A percentile compares a stretch with the other conserved stretches of the same genome.
phyloP scores from a whole-genome alignment of 2,113 vertebrate genomes.

The Promerops cafer region DNA sequence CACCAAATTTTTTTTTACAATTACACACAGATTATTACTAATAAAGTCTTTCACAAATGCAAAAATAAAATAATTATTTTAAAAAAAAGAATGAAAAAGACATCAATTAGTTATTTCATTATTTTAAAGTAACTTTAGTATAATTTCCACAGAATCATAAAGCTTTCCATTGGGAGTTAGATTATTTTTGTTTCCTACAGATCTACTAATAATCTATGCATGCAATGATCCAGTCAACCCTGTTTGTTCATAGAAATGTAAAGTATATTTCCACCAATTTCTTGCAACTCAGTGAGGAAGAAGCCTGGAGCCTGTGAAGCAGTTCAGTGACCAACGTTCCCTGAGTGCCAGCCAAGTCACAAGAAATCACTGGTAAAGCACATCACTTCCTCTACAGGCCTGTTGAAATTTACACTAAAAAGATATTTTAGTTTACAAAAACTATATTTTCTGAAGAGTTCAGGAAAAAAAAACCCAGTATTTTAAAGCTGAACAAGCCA shows the following conservation, averaged over 20 bases:
- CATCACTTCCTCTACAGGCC: not conserved
- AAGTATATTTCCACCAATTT: not conserved
- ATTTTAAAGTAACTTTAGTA: not conserved
- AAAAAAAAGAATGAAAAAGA: not conserved
- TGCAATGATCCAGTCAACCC: not conserved
- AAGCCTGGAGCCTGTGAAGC: not conserved
- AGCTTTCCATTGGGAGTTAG: not conserved
- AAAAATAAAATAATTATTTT: not conserved
- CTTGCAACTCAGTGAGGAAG: not conserved
- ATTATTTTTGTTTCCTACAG: not conserved
- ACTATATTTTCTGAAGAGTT: not conserved
- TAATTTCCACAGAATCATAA: not conserved
- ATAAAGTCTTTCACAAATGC: not conserved
- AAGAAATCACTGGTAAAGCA: not conserved
- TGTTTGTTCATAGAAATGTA: not conserved
- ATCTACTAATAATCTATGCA: not conserved
- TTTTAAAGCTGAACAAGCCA: not conserved
- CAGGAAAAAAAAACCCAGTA: not conserved
- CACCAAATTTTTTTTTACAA: not conserved
- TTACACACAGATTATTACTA: not conserved
- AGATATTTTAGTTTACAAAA: not conserved
- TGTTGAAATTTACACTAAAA: not conserved
- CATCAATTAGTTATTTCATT: not conserved
- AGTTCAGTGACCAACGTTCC: not conserved
- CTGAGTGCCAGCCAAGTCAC: not conserved